Base-by-base conservation (phyloP, 2,888 invertebrate genomes). In the Spodoptera picta region DNA sequence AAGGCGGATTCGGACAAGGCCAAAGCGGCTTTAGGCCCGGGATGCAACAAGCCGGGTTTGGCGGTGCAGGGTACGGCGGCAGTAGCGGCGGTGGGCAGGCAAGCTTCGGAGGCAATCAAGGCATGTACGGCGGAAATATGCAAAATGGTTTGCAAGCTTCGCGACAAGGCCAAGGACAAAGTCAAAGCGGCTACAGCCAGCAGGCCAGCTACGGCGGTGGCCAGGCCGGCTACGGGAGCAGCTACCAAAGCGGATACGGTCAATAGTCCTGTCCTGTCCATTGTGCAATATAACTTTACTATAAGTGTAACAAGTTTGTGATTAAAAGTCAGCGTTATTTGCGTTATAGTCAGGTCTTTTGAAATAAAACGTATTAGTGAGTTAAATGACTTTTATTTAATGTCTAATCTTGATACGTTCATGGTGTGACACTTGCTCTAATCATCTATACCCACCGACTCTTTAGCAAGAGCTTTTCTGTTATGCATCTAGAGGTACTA, bases 231-330 rank as follows among this genome's bases (percentile, higher is more conserved):
- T 63, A 73, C 42, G 71, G 74, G 6, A 71, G 60, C 44, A 49
- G 64, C 59, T 72, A 79, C 54, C 77, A 74, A 57, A 61, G 78
- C 24, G 74, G 75, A 62, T 78, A 75, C 48, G 69, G 75, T 24
- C 72, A 77, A 55, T 73, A 72, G 56, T 60, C 27, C 31, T 54
- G 73, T 77, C 31, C 44, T 46, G 57, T 72, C 67, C 55, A 31
- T 51, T 52, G 60, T 72, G 48, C 73, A 45, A 56, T 48, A 53
- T 72, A 77, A 48, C 60, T 59, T 63, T 58, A 63, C 48, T 57
- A 59, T 77, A 72, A 77, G 72, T 73, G 73, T 72, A 72, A 76
- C 73, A 57, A 66, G 73, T 72, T 77, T 72, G 73, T 67, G 54
- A 67, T 56, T 58, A 52, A 73, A 72, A 68, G 74, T 73, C 61